Conservation (phyloP, 2,797 vertebrate species). For the Rhincodon typus region DNA sequence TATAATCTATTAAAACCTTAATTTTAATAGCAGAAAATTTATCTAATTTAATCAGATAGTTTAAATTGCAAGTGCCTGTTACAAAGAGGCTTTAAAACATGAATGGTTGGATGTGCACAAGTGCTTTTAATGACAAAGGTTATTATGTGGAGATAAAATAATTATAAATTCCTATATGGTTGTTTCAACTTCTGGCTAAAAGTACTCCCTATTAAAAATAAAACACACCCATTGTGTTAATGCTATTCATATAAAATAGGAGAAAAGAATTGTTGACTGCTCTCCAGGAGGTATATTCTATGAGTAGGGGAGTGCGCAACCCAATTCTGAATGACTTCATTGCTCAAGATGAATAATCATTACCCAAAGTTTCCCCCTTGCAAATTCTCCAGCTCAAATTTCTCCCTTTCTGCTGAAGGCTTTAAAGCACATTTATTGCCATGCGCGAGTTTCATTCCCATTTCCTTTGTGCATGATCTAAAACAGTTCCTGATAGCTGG, state of each 20-base stretch:
- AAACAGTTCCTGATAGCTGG: not conserved
- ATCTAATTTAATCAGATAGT: not conserved
- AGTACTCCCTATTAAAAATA: not conserved
- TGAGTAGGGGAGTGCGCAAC: not conserved
- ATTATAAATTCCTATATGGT: constrained; percentile 11
- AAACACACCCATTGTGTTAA: not conserved
- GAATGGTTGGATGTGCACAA: not conserved
- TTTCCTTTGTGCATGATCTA: not conserved
- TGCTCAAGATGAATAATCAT: not conserved
- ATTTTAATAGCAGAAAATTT: not conserved
- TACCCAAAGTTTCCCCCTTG: not conserved
- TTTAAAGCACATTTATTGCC: not conserved
- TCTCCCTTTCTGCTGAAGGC: constrained; percentile 16
- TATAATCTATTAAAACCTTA: not conserved
- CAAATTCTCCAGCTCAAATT: not conserved
- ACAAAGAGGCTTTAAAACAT: not conserved
- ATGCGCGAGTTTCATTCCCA: too few relatives aligned
- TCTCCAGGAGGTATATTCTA: not conserved
- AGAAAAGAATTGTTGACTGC: not conserved
- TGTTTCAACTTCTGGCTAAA: not conserved
- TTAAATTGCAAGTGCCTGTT: constrained; percentile 24
- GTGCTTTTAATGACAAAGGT: constrained; percentile 25
- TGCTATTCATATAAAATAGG: not conserved
- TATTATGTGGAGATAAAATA: not conserved
- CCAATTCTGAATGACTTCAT: not conserved